Evolutionary conservation across 2,888 invertebrate genomes (phyloP).

Genomic region (Chaitophorus viminalis): DNA sequence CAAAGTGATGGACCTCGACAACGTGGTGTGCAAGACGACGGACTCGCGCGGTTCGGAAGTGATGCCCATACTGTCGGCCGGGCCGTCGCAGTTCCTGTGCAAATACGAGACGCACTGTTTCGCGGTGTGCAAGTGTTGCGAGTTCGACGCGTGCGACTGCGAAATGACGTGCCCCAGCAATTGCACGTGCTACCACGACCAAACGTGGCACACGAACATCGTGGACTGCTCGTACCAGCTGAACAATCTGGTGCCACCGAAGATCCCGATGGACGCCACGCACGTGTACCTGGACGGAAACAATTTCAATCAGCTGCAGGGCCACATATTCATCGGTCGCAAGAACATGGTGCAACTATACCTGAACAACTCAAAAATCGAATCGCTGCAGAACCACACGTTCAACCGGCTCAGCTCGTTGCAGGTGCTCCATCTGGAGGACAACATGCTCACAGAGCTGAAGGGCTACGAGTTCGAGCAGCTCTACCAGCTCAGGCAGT

Average conservation of each 20-base stretch:
- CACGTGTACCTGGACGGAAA: constrained; percentile 93
- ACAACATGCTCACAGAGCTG: constrained; percentile 81
- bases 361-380: constrained; percentile 85
- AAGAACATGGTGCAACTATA: constrained; percentile 88
- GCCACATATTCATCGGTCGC: constrained; percentile 88
- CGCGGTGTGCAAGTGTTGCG: constrained; percentile 94
- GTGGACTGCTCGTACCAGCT: constrained; percentile 88
- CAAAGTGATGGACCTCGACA: constrained; percentile 86
- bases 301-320: constrained; percentile 82
- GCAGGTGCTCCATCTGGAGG: constrained; percentile 83
- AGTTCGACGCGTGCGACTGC: constrained; percentile 95
- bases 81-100: constrained; percentile 88
- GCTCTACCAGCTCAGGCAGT: constrained; percentile 79
- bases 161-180: constrained; percentile 95
- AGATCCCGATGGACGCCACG: constrained; percentile 94
- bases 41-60: constrained; percentile 75
- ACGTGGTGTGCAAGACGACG: constrained; percentile 87
- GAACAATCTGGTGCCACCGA: constrained; percentile 79
- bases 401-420: constrained; percentile 85
- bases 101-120: constrained; percentile 93
- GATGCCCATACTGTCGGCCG: constrained; percentile 82
- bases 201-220: constrained; percentile 91
- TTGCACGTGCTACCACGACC: constrained; percentile 94
- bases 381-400: constrained; percentile 88
- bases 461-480: constrained; percentile 88